phyloP scores from a whole-genome alignment of 1,140 invertebrate species.

The Paraescarpia echinospica region DNA sequence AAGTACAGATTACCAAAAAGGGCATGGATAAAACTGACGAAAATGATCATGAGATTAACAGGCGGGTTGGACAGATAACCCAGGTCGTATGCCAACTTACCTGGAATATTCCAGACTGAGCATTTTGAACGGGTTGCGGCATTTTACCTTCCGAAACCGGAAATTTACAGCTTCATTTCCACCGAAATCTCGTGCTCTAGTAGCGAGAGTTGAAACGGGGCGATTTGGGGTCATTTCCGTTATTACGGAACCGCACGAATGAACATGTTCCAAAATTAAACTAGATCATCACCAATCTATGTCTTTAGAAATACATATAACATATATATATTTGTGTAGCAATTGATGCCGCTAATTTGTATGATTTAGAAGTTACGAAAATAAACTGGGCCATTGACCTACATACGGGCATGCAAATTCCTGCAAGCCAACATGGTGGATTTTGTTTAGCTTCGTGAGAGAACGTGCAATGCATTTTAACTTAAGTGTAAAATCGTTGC shows the following conservation, averaged over 20 bases:
- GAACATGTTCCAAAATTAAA: neutral
- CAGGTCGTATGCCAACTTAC: neutral
- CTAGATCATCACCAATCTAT: neutral
- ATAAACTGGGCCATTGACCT: neutral
- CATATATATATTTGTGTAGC: neutral
- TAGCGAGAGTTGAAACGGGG: neutral
- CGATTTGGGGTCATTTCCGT: neutral
- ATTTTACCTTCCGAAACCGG: slow-evolving; percentile 4
- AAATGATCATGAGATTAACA: neutral
- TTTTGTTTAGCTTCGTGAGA: neutral
- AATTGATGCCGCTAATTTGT: neutral
- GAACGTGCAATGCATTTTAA: neutral
- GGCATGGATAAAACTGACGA: neutral
- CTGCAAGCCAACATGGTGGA: slow-evolving; percentile 3
- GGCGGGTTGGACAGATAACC: neutral
- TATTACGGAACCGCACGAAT: neutral
- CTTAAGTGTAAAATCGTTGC: neutral
- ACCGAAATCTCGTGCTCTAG: neutral
- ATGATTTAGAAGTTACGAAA: neutral
- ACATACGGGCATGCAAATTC: slow-evolving; percentile 4
- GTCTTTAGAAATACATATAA: neutral
- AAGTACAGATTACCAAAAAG: neutral
- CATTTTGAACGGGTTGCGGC: slow-evolving; percentile 3
- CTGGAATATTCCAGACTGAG: neutral
- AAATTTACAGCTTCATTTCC: neutral